Base-by-base conservation (phyloP, 2,113 vertebrate genomes). In the Cyanoderma ruficeps region DNA sequence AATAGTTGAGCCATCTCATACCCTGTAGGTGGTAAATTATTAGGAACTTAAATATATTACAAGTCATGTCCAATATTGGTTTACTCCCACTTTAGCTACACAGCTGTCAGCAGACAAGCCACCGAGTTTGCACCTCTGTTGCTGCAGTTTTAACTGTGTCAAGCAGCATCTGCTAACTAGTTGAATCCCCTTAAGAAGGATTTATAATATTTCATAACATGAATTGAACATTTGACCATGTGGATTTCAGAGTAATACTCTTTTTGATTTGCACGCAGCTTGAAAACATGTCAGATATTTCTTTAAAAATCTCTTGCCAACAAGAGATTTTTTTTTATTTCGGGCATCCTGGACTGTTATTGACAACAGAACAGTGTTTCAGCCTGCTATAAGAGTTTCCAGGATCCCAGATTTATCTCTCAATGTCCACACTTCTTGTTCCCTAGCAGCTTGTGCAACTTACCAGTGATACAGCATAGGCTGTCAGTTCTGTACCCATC, bases 401-500 rank as follows among this genome's bases (percentile, higher is more conserved):
- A 95, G 57, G 81, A 94, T 80, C 59, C 41, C 75, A 87, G 46
- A 94, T 91, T 96, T 94, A 19, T 92, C 86, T 80, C 85, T 84
- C 46, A 7, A 10, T 94, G 89, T 88, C 94, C 87, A 92, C 47
- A 77, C 37, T 84, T 84, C 64, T 93, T 79, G 52, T 70, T 94
- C 94, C 82, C 72, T 79, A 70, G 79, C 93, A 97, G 94, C 89
- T 72, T 97, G 84, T 80, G 74, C 61, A 97, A 85, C 77, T 89
- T 72, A 89, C 10, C 82, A 95, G 59, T 68, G 70, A 93, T 75
- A 50, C 59, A 96, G 94, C 90, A 94, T 65, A 60, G 83, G 64
- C 96, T 96, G 89, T 88, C 94, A 93, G 78, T 52, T 93, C 80
- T 79, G 84, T 68, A 96, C 82, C 83, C 89, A 89, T 91, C 74